These are phyloP conservation scores for Lacerta agilis DNA, from an alignment of 2,797 vertebrate genomes.

Conservation along the genomic window DNA sequence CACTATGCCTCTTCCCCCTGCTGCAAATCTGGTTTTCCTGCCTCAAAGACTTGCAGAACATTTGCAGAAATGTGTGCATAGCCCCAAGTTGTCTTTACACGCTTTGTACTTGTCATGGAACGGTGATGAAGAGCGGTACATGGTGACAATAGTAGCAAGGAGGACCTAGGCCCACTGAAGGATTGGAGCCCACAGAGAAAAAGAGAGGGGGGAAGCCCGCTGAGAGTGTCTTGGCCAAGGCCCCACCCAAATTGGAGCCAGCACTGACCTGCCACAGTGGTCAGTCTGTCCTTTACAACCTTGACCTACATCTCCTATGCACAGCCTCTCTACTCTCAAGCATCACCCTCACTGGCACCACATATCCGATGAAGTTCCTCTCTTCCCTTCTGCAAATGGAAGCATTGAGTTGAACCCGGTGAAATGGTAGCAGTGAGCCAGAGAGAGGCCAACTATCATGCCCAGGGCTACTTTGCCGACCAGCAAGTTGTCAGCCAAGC, in stretches of 20 bases:
- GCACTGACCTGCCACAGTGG: neutral
- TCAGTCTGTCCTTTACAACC: too few relatives aligned
- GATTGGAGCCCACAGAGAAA: too few relatives aligned
- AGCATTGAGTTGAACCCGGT: neutral
- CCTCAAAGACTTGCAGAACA: neutral
- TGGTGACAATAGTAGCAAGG: neutral
- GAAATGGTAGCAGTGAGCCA: neutral
- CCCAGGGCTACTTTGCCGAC: neutral
- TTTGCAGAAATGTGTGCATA: neutral
- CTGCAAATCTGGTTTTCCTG: neutral
- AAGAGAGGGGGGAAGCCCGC: neutral
- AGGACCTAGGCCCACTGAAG: neutral
- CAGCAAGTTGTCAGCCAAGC: neutral
- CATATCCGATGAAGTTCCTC: neutral
- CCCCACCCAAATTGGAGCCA: neutral
- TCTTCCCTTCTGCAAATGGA: neutral
- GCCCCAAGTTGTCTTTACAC: neutral
- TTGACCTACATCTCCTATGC: neutral
- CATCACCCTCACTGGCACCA: neutral
- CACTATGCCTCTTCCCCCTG: neutral
- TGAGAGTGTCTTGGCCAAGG: neutral
- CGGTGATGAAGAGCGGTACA: neutral
- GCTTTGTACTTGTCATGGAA: neutral
- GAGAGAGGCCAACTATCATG: too few relatives aligned
- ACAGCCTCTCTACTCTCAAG: neutral